These are phyloP conservation scores for Hylaeus volcanicus DNA, from an alignment of 1,140 invertebrate genomes.

Conservation along the genomic window DNA sequence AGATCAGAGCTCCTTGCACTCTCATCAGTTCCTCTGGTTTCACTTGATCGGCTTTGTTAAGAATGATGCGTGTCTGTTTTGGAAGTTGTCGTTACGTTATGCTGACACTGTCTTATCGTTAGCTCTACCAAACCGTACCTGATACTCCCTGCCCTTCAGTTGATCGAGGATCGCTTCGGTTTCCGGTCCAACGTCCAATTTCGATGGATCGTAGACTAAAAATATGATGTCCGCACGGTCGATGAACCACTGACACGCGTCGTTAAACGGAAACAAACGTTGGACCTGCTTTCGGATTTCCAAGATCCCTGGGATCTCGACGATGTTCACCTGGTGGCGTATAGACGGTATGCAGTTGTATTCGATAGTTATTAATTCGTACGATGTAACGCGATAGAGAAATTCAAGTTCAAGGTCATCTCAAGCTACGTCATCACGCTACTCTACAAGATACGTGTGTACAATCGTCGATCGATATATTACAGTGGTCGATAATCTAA, in stretches of 20 bases:
- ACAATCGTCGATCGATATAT: no score
- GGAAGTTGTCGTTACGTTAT: constrained; percentile 1
- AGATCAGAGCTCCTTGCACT: constrained; percentile 95
- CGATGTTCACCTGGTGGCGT: constrained; percentile 91
- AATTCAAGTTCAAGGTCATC: constrained; percentile 9
- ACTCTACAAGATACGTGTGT: no score
- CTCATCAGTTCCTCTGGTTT: constrained; percentile 95
- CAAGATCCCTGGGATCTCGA: constrained; percentile 97
- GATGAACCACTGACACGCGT: constrained; percentile 98
- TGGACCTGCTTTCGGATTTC: constrained; percentile 97
- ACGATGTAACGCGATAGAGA: no score
- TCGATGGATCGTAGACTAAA: constrained; percentile 96
- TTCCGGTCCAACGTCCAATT: constrained; percentile 96
- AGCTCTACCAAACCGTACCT: constrained; percentile 80
- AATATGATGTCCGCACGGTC: constrained; percentile 97
- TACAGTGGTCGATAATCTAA: no score
- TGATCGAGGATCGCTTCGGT: constrained; percentile 96
- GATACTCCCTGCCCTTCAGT: constrained; percentile 94
- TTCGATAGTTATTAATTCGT: no score
- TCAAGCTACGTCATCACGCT: background rate
- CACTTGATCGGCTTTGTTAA: constrained; percentile 97
- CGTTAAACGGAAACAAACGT: constrained; percentile 95
- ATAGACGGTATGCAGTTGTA: background rate
- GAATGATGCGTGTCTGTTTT: constrained; percentile 90
- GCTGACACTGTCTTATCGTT: no score